These are phyloP conservation scores for Apis florea DNA, from an alignment of 1,140 invertebrate species.

Conservation along the genomic window DNA sequence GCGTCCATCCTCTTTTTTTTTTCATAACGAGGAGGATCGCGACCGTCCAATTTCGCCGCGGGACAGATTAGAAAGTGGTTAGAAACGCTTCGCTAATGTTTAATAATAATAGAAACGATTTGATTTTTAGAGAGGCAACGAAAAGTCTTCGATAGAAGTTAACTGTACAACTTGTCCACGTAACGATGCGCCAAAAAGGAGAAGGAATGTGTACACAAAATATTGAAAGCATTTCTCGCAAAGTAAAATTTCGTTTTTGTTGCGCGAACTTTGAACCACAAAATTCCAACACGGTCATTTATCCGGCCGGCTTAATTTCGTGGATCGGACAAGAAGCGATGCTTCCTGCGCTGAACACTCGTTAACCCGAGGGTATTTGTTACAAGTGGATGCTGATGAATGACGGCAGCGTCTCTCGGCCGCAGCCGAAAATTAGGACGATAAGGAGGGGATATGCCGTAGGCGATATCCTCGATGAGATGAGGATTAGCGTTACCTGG, in stretches of 20 bases:
- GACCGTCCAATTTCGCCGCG: background rate
- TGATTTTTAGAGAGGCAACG: too few species aligned
- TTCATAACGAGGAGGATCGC: background rate
- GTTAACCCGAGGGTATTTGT: slow-evolving; percentile 57
- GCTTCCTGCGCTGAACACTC: slow-evolving; percentile 21
- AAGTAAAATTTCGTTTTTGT: background rate
- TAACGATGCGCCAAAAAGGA: too few species aligned
- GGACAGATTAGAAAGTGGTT: slow-evolving; percentile 23
- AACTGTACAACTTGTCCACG: too few species aligned
- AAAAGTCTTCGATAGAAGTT: too few species aligned
- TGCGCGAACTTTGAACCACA: slow-evolving; percentile 8
- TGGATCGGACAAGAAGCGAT: slow-evolving; percentile 24
- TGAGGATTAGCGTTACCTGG: slow-evolving; percentile 48
- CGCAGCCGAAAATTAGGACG: slow-evolving; percentile 56
- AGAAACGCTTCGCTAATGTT: background rate
- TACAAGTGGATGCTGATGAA: slow-evolving; percentile 57
- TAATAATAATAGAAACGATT: too few species aligned
- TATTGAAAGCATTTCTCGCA: too few species aligned
- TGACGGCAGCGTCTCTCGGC: slow-evolving; percentile 23
- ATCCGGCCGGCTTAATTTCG: slow-evolving; percentile 12
- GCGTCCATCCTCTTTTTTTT: background rate
- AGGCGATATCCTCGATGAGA: slow-evolving; percentile 27
- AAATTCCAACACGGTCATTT: background rate
- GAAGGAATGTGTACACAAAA: too few species aligned
- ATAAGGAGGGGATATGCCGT: slow-evolving; percentile 19